phyloP scores from a whole-genome alignment of 2,113 vertebrate genomes.

The Campylomormyrus numenius region DNA sequence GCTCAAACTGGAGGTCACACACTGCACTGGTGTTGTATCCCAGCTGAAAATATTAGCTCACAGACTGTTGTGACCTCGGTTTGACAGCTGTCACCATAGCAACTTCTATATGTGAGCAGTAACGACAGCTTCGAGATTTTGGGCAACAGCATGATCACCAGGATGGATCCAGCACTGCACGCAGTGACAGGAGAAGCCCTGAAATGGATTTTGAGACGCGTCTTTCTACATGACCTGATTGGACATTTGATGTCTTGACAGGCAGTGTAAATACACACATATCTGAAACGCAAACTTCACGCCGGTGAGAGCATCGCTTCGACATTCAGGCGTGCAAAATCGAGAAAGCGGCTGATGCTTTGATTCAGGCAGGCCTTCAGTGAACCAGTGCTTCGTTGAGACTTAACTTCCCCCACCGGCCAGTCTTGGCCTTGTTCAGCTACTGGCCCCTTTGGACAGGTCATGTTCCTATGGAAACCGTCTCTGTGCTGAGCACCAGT shows the following conservation, averaged over 20 bases:
- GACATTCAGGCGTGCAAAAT: not conserved
- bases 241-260: not conserved
- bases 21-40: not conserved
- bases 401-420: not conserved
- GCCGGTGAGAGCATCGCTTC: conserved; percentile 13
- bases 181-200: not conserved
- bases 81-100: not conserved
- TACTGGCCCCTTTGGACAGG: not conserved
- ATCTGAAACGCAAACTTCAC: conserved; percentile 22
- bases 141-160: not conserved
- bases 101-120: not conserved
- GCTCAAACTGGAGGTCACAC: not conserved
- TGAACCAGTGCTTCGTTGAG: not conserved
- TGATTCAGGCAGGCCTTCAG: not conserved
- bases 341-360: not conserved
- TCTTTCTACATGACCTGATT: conserved; percentile 24
- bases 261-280: not conserved
- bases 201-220: not conserved
- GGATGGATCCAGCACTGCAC: not conserved
- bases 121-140: not conserved
- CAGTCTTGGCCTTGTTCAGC: conserved; percentile 9
- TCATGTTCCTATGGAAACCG: conserved; percentile 19
- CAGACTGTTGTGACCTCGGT: not conserved
- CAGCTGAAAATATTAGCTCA: not conserved
- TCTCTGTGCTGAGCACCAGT: not conserved